phyloP scores from a whole-genome alignment of 1,140 invertebrate genomes.

The Macrobrachium nipponense region DNA sequence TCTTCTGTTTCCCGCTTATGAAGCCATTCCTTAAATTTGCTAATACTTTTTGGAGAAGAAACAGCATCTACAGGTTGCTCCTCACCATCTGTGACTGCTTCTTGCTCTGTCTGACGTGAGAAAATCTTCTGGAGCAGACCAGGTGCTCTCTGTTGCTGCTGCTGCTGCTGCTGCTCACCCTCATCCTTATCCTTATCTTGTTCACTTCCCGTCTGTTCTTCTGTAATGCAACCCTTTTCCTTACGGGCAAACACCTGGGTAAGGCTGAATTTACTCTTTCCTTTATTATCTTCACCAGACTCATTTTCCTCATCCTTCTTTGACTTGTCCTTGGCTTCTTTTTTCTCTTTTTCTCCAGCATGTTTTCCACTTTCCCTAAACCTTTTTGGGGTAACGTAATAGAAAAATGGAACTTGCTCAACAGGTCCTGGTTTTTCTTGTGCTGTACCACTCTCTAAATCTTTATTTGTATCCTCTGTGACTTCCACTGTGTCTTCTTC shows the following conservation, averaged over 20 bases:
- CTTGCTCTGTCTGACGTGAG: neutral
- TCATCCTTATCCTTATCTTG: neutral
- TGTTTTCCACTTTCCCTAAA: neutral
- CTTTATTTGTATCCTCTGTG: constrained; percentile 10
- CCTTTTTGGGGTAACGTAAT: constrained; percentile 16
- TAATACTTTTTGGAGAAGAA: constrained; percentile 12
- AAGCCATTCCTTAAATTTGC: constrained; percentile 42
- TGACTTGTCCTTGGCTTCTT: neutral
- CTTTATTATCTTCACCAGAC: neutral
- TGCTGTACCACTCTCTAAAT: neutral
- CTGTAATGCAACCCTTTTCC: constrained; percentile 9
- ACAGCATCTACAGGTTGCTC: neutral
- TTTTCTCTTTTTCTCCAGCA: neutral
- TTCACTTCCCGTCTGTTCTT: constrained; percentile 8
- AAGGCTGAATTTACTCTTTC: neutral
- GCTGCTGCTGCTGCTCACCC: neutral
- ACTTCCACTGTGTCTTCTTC: neutral
- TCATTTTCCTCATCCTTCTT: neutral
- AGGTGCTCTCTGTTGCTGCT: constrained; percentile 1
- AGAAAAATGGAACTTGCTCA: constrained; percentile 18
- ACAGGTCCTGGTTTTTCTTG: constrained; percentile 8
- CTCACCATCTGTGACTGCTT: neutral
- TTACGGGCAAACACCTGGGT: constrained; percentile 10
- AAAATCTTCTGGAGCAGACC: neutral
- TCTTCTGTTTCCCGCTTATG: constrained; percentile 29